Base-by-base conservation (phyloP, 2,888 invertebrate species). In the Alcis repandata region DNA sequence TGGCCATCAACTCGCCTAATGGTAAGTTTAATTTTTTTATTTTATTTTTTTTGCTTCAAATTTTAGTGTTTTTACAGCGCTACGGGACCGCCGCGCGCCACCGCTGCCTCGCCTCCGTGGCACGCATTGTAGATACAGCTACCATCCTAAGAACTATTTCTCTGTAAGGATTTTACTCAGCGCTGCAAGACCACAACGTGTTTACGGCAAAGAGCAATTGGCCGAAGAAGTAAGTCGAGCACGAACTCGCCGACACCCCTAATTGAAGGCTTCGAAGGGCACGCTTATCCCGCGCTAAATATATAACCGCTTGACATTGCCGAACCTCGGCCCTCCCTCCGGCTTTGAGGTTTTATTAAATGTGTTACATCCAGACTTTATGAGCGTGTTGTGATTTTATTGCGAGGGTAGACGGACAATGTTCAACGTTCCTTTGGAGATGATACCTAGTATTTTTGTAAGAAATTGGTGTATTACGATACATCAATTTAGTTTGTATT, bases 141-240 rank as follows among this genome's bases (percentile, higher is more conserved):
- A 27, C 19, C n/a, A 22, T 49, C 4, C 2, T 32, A 32, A 0
- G 13, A 36, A 2, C 11, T 36, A 20, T 20, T 17, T 36, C 36
- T 51, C 38, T 51, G 36, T 20, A 20, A 20, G 2, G 9, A 15
- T 11, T 27, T 51, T 19, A 2, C 51, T 38, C 36, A 2, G 17
- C 17, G 10, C 8, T 7, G 19, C 13, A 43, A 48, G 46, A 58
- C 54, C 54, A 41, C 56, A 63, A 64, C 43, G 19, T 63, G 66
- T 69, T 72, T 65, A 58, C 70, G 62, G 60, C 64, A 58, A 63
- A 70, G 68, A 63, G 67, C 74, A 80, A 79, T 77, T 78, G 79
- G 74, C 72, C 68, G 73, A 73, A 76, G 72, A 66, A 73, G 51
- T 59, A 70, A 74, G 61, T 70, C 70, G 69, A 71, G 72, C 78